These are phyloP conservation scores for Otolemur crassicaudatus DNA, from an alignment of 2,797 vertebrate species.

Conservation along the genomic window DNA sequence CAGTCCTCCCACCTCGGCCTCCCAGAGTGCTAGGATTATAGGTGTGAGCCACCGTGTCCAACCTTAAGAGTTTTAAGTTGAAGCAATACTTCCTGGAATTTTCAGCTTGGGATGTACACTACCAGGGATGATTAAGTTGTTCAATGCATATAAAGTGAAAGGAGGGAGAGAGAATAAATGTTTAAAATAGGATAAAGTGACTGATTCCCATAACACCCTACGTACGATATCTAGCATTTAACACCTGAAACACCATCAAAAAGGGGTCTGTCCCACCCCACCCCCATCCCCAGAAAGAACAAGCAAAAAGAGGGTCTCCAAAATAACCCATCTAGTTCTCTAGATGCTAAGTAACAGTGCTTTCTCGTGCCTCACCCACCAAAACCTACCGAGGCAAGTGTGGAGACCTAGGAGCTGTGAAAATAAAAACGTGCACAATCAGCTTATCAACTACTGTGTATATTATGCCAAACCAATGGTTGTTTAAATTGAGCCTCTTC, in stretches of 20 bases:
- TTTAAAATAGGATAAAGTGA: slow-evolving; percentile 29
- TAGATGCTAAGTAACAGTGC: background rate
- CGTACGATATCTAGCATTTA: background rate
- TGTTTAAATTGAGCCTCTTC: background rate
- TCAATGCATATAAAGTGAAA: background rate
- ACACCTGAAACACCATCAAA: background rate
- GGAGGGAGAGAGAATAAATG: background rate
- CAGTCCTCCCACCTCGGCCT: too few relatives aligned
- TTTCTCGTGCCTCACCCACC: background rate
- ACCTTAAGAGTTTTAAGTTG: background rate
- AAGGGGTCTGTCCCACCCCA: background rate
- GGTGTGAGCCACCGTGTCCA: too few relatives aligned
- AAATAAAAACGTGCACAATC: background rate
- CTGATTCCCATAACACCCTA: background rate
- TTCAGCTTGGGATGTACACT: background rate
- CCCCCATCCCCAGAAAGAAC: background rate
- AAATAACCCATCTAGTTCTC: background rate
- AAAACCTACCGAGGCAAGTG: background rate
- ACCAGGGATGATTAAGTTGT: background rate
- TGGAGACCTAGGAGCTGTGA: background rate
- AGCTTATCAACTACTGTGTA: background rate
- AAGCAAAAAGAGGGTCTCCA: background rate
- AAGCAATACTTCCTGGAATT: background rate
- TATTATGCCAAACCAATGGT: background rate
- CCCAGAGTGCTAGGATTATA: too few relatives aligned